Evolutionary conservation across 2,113 vertebrate species (phyloP).

Genomic region (Sinocyclocheilus grahami): DNA sequence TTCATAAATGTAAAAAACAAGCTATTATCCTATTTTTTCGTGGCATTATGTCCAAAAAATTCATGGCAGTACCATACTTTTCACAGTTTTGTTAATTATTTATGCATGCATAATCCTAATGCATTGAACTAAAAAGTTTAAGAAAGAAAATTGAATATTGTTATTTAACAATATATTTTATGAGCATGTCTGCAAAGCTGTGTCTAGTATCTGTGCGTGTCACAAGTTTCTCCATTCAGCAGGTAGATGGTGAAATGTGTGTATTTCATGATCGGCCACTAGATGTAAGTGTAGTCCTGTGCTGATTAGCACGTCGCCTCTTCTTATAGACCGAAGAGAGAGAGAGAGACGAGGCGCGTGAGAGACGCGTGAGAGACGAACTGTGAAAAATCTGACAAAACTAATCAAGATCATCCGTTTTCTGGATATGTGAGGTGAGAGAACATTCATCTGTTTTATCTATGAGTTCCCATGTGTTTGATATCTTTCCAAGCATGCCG

Average conservation of each 20-base stretch:
- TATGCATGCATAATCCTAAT: neutral
- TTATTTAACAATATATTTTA: neutral
- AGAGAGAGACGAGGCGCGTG: no score
- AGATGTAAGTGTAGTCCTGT: constrained; percentile 45
- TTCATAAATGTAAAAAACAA: no score
- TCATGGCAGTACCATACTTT: no score
- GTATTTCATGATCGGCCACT: constrained; percentile 8
- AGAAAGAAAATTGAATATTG: neutral
- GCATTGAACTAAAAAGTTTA: neutral
- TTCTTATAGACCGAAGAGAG: neutral
- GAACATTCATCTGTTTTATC: neutral
- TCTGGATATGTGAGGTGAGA: neutral
- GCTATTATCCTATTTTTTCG: no score
- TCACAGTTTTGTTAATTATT: neutral
- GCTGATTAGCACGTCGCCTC: neutral
- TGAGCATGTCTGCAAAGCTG: neutral
- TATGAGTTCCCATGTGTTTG: neutral
- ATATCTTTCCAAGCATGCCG: neutral
- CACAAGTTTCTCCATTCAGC: neutral
- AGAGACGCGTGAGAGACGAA: neutral
- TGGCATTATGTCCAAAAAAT: no score
- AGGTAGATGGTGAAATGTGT: neutral
- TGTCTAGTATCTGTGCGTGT: neutral
- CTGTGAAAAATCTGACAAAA: neutral
- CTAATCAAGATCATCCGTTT: neutral